Evolutionary conservation across 2,113 vertebrate species (phyloP), one percentile per base, ranked within the genome.

Genomic region (Oenanthe oenanthe): DNA sequence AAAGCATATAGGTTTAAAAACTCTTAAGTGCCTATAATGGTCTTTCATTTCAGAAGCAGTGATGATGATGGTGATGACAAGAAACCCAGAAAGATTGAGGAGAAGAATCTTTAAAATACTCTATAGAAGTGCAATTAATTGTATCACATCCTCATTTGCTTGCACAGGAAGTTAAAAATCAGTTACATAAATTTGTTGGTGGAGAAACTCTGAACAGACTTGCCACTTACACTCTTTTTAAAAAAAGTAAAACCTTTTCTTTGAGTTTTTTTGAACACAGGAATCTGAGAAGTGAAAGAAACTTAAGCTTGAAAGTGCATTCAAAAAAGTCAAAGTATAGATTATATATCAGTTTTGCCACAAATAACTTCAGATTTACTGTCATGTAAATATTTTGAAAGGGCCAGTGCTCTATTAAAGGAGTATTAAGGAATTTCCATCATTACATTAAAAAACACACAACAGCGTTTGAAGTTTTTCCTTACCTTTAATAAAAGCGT

Each of bases 401-500:
- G 15, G 4, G 22, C 36, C 40, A 92, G 42, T 26, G 12, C 13
- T 21, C 22, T 58, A 5, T 22, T 82, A 71, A n/a, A 87, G 18
- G 7, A 28, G 8, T 13, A 88, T 7, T 67, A 40, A 85, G 47
- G 51, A 63, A 32, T 74, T 91, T 50, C 28, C 57, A 84, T 45
- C 25, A 28, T 48, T 57, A 48, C 17, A 77, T 32, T 67, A 74
- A 61, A 60, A 89, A 79, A 6, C 0, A 2, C 26, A 60, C 9
- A 56, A 53, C 16, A 78, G 36, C 65, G 78, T 66, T 36, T 67
- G 24, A 74, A 87, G 38, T 36, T 47, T 80, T 56, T 61, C 51
- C 89, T 88, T 98, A 99, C 99, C 99, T 98, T 99, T 99, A 96
- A 99, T 99, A 95, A 99, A 99, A 87, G 99, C 99, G 26, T 99